Evolutionary conservation across 1,140 invertebrate species (phyloP).

Genomic region (Atta cephalotes): DNA sequence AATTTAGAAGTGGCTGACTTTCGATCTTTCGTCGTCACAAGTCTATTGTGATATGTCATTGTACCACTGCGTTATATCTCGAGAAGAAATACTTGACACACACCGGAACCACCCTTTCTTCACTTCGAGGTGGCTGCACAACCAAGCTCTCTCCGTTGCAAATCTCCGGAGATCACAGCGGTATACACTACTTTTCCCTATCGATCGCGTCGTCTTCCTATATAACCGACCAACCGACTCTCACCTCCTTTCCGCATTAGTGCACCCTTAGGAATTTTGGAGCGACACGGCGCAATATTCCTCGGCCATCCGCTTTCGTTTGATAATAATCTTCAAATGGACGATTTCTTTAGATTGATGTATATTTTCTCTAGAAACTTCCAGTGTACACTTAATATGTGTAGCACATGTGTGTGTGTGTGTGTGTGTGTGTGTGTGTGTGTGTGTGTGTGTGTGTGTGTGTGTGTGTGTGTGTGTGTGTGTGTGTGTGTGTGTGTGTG

Average conservation of each 20-base stretch:
- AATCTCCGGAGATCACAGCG: slow-evolving; percentile 64
- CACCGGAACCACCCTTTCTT: slow-evolving; percentile 7
- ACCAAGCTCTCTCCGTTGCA: slow-evolving; percentile 46
- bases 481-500: too few species aligned
- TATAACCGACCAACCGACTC: slow-evolving; percentile 52
- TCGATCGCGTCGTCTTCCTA: slow-evolving; percentile 56
- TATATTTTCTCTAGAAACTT: background rate
- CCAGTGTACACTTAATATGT: background rate
- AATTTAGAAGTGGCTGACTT: slow-evolving; percentile 44
- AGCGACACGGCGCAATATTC: slow-evolving; percentile 36
- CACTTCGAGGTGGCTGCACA: slow-evolving; percentile 27
- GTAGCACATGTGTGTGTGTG: too few species aligned
- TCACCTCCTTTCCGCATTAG: slow-evolving; percentile 45
- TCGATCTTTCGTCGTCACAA: background rate
- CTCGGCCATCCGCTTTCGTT: background rate
- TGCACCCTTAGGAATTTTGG: slow-evolving; percentile 61
- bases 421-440: too few species aligned
- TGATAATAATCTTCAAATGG: slow-evolving; percentile 24
- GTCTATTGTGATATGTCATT: slow-evolving; percentile 30
- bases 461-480: too few species aligned
- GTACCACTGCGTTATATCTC: slow-evolving; percentile 16
- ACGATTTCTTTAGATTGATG: background rate
- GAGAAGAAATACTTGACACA: slow-evolving; percentile 41
- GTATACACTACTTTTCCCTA: slow-evolving; percentile 63
- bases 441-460: too few species aligned